phyloP scores from a whole-genome alignment of 2,113 vertebrate genomes.

The Vicugna pacos region DNA sequence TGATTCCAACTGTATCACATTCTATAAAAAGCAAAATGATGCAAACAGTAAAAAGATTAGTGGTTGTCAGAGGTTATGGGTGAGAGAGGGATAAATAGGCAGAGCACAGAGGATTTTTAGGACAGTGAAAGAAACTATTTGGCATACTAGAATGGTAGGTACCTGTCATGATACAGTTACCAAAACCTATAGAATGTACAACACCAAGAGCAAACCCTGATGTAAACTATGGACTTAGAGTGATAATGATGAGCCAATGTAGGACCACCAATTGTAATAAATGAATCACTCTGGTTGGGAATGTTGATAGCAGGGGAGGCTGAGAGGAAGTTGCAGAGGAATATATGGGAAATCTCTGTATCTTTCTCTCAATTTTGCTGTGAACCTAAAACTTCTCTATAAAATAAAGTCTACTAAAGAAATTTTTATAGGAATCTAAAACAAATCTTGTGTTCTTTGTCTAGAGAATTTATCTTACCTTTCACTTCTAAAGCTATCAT shows the following conservation, averaged over 20 bases:
- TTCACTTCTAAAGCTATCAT: not conserved
- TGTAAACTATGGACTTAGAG: not conserved
- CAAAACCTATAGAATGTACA: not conserved
- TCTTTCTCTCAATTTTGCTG: not conserved
- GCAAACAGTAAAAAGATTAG: not conserved
- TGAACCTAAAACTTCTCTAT: not conserved
- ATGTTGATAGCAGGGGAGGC: no score
- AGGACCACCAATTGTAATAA: not conserved
- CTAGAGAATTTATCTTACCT: conserved; percentile 16
- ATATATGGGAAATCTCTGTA: not conserved
- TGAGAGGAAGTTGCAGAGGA: not conserved
- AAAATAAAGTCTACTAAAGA: not conserved
- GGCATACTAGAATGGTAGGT: not conserved
- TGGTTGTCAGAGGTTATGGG: not conserved
- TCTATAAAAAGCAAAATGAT: not conserved
- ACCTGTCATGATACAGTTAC: not conserved
- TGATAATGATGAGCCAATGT: not conserved
- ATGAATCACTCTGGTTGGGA: not conserved
- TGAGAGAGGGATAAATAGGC: not conserved
- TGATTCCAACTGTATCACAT: not conserved
- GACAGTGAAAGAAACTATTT: not conserved
- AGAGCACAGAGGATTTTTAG: not conserved
- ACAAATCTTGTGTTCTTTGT: not conserved
- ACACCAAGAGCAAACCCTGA: not conserved
- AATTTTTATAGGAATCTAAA: not conserved